phyloP scores from a whole-genome alignment of 2,888 invertebrate genomes.

The Dusona sp. region DNA sequence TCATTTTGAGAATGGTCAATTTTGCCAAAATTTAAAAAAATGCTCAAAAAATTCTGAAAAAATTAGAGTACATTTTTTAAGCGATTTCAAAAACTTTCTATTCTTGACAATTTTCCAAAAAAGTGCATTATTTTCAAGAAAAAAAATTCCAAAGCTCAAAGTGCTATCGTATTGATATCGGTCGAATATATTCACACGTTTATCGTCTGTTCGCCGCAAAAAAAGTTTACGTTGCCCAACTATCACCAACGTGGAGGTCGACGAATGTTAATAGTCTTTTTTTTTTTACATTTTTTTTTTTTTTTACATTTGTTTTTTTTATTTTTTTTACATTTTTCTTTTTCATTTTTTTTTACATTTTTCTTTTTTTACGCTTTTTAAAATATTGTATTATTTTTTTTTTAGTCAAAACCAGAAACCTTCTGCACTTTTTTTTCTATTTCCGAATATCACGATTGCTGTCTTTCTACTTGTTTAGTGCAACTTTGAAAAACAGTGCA shows the following conservation, averaged over 20 bases:
- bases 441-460: slow-evolving; percentile 27
- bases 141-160: slow-evolving; percentile 8
- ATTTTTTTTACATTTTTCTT: slow-evolving; percentile 25
- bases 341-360: slow-evolving; percentile 10
- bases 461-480: slow-evolving; percentile 18
- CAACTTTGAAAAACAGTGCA: slow-evolving; percentile 26
- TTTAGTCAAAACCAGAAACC: slow-evolving; percentile 19
- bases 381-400: slow-evolving; percentile 25
- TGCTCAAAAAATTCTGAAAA: slow-evolving; percentile 10
- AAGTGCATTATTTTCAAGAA: slow-evolving; percentile 31
- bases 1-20: too few species aligned
- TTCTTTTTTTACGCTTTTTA: slow-evolving; percentile 29
- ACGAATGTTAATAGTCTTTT: slow-evolving; percentile 27
- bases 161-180: too few species aligned
- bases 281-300: slow-evolving; percentile 30
- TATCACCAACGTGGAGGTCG: slow-evolving; percentile 39
- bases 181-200: slow-evolving; percentile 6
- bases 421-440: slow-evolving; percentile 34
- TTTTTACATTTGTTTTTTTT: slow-evolving; percentile 18
- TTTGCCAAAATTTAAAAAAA: neutral
- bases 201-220: slow-evolving; percentile 1
- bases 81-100: slow-evolving; percentile 10
- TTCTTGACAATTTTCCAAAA: slow-evolving; percentile 3
- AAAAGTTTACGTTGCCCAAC: slow-evolving; percentile 32
- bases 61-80: slow-evolving; percentile 12